Conservation (phyloP, 2,113 vertebrate species). For the Melospiza georgiana region DNA sequence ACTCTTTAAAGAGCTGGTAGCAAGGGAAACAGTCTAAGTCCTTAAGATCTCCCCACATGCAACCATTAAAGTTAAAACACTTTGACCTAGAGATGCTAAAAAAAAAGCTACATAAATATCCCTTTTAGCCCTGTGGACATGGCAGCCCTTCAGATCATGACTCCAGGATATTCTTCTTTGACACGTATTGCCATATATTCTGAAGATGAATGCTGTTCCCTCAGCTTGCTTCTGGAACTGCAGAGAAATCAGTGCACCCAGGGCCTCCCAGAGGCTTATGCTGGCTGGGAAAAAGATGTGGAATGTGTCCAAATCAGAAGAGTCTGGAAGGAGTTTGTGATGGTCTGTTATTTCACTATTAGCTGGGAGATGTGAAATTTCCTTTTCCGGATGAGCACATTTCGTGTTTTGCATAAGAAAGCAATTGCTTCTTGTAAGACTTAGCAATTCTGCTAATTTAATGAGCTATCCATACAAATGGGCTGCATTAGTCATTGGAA, state of each 20-base stretch:
- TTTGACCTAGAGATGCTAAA: neutral
- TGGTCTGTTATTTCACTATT: neutral
- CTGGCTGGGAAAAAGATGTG: neutral
- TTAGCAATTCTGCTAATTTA: neutral
- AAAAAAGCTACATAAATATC: neutral
- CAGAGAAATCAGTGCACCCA: neutral
- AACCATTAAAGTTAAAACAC: neutral
- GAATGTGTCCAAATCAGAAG: neutral
- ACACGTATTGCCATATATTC: neutral
- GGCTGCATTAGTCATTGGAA: neutral
- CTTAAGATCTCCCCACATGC: neutral
- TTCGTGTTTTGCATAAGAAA: neutral
- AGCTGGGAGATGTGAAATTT: neutral
- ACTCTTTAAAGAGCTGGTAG: neutral
- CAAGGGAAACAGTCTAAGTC: neutral
- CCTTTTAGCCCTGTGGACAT: neutral
- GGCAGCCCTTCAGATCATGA: neutral
- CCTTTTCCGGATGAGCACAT: neutral
- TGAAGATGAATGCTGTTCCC: neutral
- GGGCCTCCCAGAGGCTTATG: neutral
- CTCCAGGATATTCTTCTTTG: neutral
- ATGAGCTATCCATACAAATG: neutral
- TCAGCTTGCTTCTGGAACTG: neutral
- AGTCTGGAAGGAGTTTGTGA: neutral
- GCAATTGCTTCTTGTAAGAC: neutral